A percentile compares a stretch with the other conserved stretches of the same genome.
phyloP scores from a whole-genome alignment of 2,113 vertebrate species.

The Mesembrinibis cayennensis region DNA sequence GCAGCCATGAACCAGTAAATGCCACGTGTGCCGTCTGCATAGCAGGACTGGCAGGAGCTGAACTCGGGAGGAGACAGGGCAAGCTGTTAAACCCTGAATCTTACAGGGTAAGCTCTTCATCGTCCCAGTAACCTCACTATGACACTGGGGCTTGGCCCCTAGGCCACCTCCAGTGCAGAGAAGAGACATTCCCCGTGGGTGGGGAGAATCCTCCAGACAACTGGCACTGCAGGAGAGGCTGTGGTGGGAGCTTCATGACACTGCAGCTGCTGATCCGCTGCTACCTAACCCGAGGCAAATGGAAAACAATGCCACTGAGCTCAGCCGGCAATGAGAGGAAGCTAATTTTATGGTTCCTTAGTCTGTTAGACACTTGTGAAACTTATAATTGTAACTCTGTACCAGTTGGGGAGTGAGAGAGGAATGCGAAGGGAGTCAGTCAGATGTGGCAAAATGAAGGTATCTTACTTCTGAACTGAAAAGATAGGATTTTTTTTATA shows the following conservation, averaged over 20 bases:
- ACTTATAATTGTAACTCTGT: background rate
- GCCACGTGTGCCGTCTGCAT: background rate
- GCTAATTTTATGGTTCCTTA: background rate
- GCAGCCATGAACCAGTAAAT: background rate
- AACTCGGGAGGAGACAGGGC: background rate
- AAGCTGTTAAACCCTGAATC: background rate
- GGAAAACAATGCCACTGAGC: background rate
- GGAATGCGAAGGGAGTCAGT: background rate
- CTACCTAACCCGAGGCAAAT: background rate
- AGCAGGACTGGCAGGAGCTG: background rate
- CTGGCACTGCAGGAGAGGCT: background rate
- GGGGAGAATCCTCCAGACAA: background rate
- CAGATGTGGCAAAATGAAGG: background rate
- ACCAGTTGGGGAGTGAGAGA: background rate
- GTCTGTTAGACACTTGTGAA: background rate
- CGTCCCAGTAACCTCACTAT: background rate
- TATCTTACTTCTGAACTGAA: background rate
- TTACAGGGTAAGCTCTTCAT: background rate
- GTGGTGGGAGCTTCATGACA: background rate
- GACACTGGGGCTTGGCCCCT: background rate
- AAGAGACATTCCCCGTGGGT: accelerated
- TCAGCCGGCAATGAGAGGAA: background rate
- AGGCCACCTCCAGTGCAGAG: background rate
- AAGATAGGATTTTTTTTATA: background rate
- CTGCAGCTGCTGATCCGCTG: background rate